Conservation (phyloP, 2,797 vertebrate species). For the Sebastes itinus region DNA sequence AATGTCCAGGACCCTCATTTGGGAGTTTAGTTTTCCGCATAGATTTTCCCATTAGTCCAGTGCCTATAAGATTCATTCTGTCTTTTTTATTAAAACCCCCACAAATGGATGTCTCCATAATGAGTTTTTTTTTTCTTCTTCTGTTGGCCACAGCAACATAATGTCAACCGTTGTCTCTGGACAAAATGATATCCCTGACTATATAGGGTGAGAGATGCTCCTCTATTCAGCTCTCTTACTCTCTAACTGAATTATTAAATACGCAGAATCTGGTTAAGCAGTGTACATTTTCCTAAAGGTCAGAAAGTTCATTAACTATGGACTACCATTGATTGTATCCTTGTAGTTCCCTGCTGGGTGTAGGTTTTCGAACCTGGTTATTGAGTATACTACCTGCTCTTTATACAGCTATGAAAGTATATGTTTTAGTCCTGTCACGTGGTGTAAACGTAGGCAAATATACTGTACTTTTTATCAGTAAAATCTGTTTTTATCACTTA, state of each 20-base stretch:
- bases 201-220: constrained; percentile 73
- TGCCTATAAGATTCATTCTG: constrained; percentile 63
- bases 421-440: neutral
- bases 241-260: constrained; percentile 89
- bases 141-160: constrained; percentile 77
- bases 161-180: constrained; percentile 75
- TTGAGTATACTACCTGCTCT: constrained; percentile 12
- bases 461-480: neutral
- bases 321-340: constrained; percentile 82
- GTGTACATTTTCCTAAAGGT: constrained; percentile 87
- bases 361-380: constrained; percentile 59
- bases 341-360: constrained; percentile 62
- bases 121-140: constrained; percentile 52
- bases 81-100: constrained; percentile 81
- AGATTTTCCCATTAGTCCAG: constrained; percentile 68
- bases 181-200: constrained; percentile 82
- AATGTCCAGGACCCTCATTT: constrained; percentile 60
- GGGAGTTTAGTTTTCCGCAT: constrained; percentile 73
- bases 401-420: neutral
- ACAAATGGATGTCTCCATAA: constrained; percentile 75
- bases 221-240: constrained; percentile 76
- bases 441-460: neutral
- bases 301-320: constrained; percentile 87
- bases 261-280: constrained; percentile 84
- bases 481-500: neutral